Evolutionary conservation across 1,140 invertebrate genomes (phyloP).

Genomic region (Piezodorus guildinii): DNA sequence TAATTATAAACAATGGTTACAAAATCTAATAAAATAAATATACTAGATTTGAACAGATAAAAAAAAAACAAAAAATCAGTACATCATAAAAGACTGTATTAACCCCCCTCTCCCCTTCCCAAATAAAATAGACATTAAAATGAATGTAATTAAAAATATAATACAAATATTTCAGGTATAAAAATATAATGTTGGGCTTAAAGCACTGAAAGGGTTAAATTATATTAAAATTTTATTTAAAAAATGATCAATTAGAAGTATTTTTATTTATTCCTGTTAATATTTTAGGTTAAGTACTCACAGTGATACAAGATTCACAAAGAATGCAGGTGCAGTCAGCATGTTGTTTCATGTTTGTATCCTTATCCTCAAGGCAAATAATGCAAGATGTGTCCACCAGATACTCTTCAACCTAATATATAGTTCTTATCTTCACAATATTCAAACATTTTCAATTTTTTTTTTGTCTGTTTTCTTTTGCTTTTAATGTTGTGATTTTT

Average conservation of each 20-base stretch:
- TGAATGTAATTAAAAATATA: too few species aligned
- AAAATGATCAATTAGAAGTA: not conserved
- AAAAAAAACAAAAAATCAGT: too few species aligned
- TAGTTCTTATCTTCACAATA: conserved; percentile 13
- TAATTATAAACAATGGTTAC: too few species aligned
- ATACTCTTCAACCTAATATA: conserved; percentile 16
- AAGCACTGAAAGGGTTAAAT: too few species aligned
- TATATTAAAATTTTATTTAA: too few species aligned
- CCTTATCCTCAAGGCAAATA: conserved; percentile 52
- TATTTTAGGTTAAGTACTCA: conserved; percentile 31
- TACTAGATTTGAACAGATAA: too few species aligned
- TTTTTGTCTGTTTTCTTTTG: conserved; percentile 1
- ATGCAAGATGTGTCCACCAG: conserved; percentile 35
- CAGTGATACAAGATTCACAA: conserved; percentile 48
- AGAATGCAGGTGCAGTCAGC: conserved; percentile 44
- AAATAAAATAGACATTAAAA: too few species aligned
- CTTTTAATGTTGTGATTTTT: conserved; percentile 3
- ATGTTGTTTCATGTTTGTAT: conserved; percentile 44
- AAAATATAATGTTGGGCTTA: too few species aligned
- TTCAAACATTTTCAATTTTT: conserved; percentile 7
- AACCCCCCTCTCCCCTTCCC: too few species aligned
- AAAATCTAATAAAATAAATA: too few species aligned
- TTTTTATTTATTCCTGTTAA: not conserved
- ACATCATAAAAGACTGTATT: too few species aligned
- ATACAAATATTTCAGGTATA: too few species aligned